Evolutionary conservation across 2,113 vertebrate genomes (phyloP).

Genomic region (Diadophis punctatus): DNA sequence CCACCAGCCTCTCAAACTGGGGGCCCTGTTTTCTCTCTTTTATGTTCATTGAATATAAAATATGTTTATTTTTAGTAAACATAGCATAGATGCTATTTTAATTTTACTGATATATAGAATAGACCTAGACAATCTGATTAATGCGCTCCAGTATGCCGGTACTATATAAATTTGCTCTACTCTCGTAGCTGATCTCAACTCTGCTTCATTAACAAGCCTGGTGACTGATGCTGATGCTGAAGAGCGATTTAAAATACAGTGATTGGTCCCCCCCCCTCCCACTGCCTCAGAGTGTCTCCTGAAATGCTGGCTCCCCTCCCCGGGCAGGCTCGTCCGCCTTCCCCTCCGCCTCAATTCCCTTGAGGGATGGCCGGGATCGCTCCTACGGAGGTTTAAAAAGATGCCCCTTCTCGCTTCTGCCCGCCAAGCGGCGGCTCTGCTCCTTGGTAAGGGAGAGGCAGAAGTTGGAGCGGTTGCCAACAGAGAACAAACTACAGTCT

Average conservation of each 20-base stretch:
- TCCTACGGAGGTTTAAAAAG: no score
- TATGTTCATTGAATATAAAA: background rate
- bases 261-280: no score
- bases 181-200: background rate
- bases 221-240: background rate
- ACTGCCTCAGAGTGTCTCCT: no score
- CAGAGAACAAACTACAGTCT: constrained; percentile 91
- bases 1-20: background rate
- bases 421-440: no score
- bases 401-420: no score
- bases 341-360: no score
- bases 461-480: no score
- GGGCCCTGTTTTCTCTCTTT: background rate
- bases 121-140: background rate
- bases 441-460: no score
- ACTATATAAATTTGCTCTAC: background rate
- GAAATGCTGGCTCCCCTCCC: no score
- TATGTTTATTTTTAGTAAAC: background rate
- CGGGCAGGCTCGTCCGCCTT: no score
- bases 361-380: no score
- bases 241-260: background rate
- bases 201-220: background rate
- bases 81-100: background rate
- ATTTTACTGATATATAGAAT: background rate
- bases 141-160: background rate